These are phyloP conservation scores for Jacana jacana DNA, from an alignment of 2,113 vertebrate genomes.

Conservation along the genomic window DNA sequence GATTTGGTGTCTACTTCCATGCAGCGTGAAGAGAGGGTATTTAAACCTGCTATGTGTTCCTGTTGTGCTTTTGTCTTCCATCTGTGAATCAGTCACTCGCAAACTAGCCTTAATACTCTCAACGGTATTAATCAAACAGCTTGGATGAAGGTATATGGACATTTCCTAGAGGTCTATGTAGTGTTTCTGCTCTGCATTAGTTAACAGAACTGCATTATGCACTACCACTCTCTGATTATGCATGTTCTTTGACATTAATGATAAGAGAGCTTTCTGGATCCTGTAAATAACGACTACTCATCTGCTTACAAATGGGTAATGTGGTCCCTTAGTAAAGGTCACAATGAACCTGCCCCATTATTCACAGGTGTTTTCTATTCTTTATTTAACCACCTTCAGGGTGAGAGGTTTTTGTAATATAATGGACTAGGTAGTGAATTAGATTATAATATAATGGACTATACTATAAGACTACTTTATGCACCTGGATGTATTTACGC, in stretches of 20 bases:
- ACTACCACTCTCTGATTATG: background rate
- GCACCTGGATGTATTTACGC: background rate
- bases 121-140: background rate
- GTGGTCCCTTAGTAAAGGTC: background rate
- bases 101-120: background rate
- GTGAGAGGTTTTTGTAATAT: background rate
- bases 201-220: background rate
- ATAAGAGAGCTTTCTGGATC: background rate
- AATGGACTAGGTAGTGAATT: background rate
- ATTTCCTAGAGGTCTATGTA: background rate
- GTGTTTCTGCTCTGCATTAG: background rate
- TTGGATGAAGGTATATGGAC: background rate
- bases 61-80: background rate
- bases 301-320: background rate
- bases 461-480: background rate
- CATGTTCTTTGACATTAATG: background rate
- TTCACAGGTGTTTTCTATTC: background rate
- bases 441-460: background rate
- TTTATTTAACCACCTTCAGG: background rate
- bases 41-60: background rate
- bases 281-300: background rate
- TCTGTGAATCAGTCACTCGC: background rate
- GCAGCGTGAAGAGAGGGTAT: accelerated
- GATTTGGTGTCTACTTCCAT: background rate
- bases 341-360: background rate